These are phyloP conservation scores for Amiota communis DNA, from an alignment of 2,888 invertebrate species.

Conservation along the genomic window DNA sequence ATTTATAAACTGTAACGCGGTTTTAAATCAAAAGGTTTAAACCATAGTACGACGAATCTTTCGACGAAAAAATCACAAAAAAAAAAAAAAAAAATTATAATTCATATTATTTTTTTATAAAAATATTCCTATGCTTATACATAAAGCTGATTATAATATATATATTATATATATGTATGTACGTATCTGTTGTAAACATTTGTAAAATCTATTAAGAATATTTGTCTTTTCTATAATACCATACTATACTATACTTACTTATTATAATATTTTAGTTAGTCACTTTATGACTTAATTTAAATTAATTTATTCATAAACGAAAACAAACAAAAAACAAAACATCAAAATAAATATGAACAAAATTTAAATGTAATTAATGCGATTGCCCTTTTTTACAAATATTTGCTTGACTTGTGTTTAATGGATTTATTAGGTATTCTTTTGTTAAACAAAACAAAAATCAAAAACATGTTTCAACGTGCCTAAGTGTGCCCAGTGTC, in stretches of 20 bases:
- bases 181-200: constrained; percentile 49
- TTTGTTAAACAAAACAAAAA: constrained; percentile 3
- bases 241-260: constrained; percentile 34
- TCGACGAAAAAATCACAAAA: constrained; percentile 38
- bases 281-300: constrained; percentile 65
- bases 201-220: constrained; percentile 42
- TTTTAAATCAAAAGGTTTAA: constrained; percentile 52
- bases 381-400: constrained; percentile 22
- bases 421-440: neutral
- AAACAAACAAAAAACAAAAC: constrained; percentile 52
- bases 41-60: neutral
- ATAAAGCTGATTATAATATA: constrained; percentile 21
- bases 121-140: constrained; percentile 53
- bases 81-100: constrained; percentile 40
- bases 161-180: constrained; percentile 48
- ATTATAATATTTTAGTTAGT: constrained; percentile 59
- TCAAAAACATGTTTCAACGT: neutral
- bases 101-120: constrained; percentile 42
- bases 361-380: constrained; percentile 49
- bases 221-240: constrained; percentile 1
- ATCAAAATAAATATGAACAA: constrained; percentile 43
- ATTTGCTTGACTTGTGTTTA: constrained; percentile 5
- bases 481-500: constrained; percentile 6
- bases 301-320: constrained; percentile 61
- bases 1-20: constrained; percentile 38